Evolutionary conservation across 2,888 invertebrate species (phyloP).

Genomic region (Neocrepidodera transversa): DNA sequence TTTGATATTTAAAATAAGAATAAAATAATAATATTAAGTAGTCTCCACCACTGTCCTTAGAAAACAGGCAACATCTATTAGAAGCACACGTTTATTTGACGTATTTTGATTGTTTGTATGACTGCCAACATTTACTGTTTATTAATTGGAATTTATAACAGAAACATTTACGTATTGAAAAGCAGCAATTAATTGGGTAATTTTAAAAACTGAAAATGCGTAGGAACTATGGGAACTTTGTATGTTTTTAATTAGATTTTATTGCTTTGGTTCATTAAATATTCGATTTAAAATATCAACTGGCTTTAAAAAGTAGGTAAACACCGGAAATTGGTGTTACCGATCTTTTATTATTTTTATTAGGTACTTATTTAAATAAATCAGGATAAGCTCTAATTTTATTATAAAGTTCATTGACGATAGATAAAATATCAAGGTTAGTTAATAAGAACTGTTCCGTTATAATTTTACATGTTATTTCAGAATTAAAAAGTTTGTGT

Average conservation of each 20-base stretch:
- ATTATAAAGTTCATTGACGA: too few species aligned
- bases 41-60: not conserved
- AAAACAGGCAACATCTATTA: not conserved
- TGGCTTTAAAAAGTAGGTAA: not conserved
- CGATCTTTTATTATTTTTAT: not conserved
- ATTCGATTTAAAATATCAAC: slow-evolving; percentile 14
- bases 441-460: too few species aligned
- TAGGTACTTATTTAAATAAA: not conserved
- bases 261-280: slow-evolving; percentile 22
- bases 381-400: too few species aligned
- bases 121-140: slow-evolving; percentile 29
- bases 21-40: too few species aligned
- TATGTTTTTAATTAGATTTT: slow-evolving; percentile 34
- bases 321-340: not conserved
- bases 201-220: slow-evolving; percentile 21
- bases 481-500: not conserved
- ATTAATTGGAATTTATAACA: slow-evolving; percentile 34
- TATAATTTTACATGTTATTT: too few species aligned
- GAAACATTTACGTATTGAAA: slow-evolving; percentile 15
- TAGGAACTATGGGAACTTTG: slow-evolving; percentile 23
- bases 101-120: slow-evolving; percentile 31
- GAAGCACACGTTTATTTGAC: slow-evolving; percentile 1
- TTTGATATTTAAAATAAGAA: too few species aligned
- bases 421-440: too few species aligned
- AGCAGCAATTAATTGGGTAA: slow-evolving; percentile 26